Conservation (phyloP, 2,797 vertebrate species). For the Siniperca undulata region DNA sequence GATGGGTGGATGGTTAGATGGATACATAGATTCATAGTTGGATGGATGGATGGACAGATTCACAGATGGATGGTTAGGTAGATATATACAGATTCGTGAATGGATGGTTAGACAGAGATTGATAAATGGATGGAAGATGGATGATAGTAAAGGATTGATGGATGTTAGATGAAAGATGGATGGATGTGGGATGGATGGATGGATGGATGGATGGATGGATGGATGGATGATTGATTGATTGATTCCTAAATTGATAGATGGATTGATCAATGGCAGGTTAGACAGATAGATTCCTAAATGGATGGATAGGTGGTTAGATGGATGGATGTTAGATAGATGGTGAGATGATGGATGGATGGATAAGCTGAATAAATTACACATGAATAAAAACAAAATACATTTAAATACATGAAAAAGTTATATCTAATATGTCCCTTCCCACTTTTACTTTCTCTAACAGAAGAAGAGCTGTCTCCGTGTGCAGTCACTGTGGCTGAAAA, state of each 20-base stretch:
- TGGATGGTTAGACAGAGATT: background rate
- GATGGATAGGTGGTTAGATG: background rate
- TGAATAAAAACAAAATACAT: background rate
- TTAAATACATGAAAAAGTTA: background rate
- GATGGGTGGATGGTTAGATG: background rate
- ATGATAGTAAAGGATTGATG: background rate
- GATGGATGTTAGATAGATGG: background rate
- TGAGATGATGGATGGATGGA: background rate
- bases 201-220: background rate
- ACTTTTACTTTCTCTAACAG: background rate
- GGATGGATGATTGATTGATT: no score
- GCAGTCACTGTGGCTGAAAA: slow-evolving; percentile 10
- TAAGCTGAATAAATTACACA: background rate
- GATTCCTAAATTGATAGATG: background rate
- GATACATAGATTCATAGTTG: background rate
- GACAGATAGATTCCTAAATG: background rate
- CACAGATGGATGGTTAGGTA: background rate
- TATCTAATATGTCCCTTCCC: background rate
- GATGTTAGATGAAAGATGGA: no score
- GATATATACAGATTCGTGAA: background rate
- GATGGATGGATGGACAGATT: background rate
- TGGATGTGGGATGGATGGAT: background rate
- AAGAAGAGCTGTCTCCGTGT: background rate
- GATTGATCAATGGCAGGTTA: background rate
- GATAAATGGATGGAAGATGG: background rate